Evolutionary conservation across 2,888 invertebrate species (phyloP), one percentile per base, ranked within the genome.

Genomic region (Sthenelais limicola): DNA sequence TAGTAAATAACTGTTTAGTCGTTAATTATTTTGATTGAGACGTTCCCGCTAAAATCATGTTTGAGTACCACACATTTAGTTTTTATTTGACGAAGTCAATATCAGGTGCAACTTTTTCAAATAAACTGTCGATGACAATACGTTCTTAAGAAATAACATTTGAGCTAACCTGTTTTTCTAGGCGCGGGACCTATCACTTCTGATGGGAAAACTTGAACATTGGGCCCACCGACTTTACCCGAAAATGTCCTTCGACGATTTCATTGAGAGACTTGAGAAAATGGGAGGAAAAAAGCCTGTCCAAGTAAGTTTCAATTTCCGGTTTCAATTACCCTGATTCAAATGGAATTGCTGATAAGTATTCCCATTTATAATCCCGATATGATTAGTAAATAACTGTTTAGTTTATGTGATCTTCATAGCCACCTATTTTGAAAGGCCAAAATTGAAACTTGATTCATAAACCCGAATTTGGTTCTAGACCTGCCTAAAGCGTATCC

Each of bases 191-290:
- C 88, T 98, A 48, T 91, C 94, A 80, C 87, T 91, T 75, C 89
- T 97, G 0, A 90, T 98, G 89, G 92, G 93, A 71, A 92, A 92
- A 73, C 86, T 97, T 71, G 95, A 97, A 82, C 95, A 97, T 84
- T 98, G 98, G 98, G 93, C 93, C 0, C 96, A 97, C 88, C 90
- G 97, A 67, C 88, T 98, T 78, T 97, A 93, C 88, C 97, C 98
- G 0, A 94, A 93, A 84, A 93, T 93, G 84, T 91, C 92, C 18
- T 98, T 97, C 88, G 94, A 94, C 83, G 96, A 97, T 86, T 93
- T 94, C 77, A 88, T 97, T 2, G 90, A 90, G n/a, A 91, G 91
- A 83, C 89, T 93, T 26, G 97, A 97, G 86, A 92, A 92, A 74
- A 89, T 98, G 0, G 97, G 97, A 0, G 90, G 90, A 67, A 97